These are phyloP conservation scores for Corvus moneduloides DNA, from an alignment of 2,113 vertebrate species.

Conservation along the genomic window DNA sequence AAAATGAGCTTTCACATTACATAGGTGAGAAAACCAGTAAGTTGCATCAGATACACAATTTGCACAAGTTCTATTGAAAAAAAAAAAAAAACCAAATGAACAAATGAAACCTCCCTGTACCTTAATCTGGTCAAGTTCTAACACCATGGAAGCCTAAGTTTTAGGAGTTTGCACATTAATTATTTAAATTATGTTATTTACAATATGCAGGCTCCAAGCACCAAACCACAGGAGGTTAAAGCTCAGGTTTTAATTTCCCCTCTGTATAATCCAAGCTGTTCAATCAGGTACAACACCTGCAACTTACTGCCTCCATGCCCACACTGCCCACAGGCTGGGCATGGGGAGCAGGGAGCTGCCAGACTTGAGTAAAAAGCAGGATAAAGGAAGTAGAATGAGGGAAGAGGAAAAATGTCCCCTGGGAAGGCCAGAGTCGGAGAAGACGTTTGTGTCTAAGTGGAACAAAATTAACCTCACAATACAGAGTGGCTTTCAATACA, in stretches of 20 bases:
- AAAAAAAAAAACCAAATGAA: not conserved
- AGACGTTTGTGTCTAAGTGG: not conserved
- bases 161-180: not conserved
- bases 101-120: not conserved
- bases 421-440: not conserved
- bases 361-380: not conserved
- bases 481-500: not conserved
- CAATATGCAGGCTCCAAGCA: not conserved
- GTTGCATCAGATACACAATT: not conserved
- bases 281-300: not conserved
- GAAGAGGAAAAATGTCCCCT: not conserved
- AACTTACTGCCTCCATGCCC: not conserved
- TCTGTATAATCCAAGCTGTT: not conserved
- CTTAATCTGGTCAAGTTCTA: not conserved
- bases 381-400: accelerated
- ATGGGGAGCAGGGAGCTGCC: not conserved
- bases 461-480: not conserved
- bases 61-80: not conserved
- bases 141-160: not conserved
- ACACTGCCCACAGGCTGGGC: not conserved
- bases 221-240: not conserved
- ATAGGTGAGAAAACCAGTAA: not conserved
- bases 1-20: not conserved
- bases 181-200: accelerated
- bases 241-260: not conserved